Evolutionary conservation across 2,113 vertebrate genomes (phyloP).

Genomic region (Nasalis larvatus): DNA sequence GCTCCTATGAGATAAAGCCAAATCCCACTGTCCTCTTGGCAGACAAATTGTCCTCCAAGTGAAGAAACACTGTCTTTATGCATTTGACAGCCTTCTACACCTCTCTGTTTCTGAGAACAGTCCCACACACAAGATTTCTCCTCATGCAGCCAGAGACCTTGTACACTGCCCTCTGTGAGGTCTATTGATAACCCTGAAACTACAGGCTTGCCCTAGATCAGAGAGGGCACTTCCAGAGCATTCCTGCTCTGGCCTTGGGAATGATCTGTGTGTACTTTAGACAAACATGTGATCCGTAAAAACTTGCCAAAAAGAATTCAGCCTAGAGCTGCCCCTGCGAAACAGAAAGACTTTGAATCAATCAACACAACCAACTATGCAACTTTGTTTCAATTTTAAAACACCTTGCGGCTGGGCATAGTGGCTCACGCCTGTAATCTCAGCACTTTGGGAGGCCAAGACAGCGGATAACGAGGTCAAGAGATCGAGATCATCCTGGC

Average conservation of each 20-base stretch:
- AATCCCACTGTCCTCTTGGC: background rate
- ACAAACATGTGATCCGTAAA: conserved; percentile 41
- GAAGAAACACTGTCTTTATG: background rate
- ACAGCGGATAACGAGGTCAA: too few species aligned
- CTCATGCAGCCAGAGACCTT: background rate
- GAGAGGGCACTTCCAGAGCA: background rate
- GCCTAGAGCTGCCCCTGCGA: background rate
- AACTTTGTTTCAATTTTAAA: conserved; percentile 33
- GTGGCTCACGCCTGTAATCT: too few species aligned
- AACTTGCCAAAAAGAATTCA: conserved; percentile 25
- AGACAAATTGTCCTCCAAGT: background rate
- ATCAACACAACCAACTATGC: conserved; percentile 10
- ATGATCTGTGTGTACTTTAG: conserved; percentile 5
- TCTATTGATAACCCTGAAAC: conserved; percentile 8
- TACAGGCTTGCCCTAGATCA: background rate
- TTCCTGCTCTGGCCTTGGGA: background rate
- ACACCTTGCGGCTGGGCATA: background rate
- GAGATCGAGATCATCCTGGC: too few species aligned
- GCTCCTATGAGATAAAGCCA: background rate
- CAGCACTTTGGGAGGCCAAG: too few species aligned
- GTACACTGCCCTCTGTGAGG: background rate
- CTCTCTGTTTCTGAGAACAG: background rate
- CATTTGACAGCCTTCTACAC: background rate
- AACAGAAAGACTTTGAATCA: background rate
- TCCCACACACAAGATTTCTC: background rate